A percentile compares a stretch with the other conserved stretches of the same genome.
These are phyloP conservation scores for Caretta caretta DNA, from an alignment of 2,113 vertebrate genomes.

Conservation along the genomic window DNA sequence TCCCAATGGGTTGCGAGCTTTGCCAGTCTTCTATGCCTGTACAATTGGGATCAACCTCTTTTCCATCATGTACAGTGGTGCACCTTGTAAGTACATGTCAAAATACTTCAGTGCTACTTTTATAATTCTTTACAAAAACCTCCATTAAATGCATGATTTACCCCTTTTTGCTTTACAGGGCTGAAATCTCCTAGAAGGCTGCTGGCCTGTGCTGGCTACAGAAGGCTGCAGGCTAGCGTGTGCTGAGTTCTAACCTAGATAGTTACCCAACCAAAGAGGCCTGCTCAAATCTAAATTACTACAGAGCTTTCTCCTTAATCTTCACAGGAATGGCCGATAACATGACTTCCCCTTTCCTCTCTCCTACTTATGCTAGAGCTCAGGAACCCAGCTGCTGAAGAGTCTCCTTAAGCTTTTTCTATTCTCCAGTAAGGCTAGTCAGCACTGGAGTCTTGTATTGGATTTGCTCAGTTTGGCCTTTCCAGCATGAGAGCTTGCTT, in stretches of 20 bases:
- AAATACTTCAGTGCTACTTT: constrained; percentile 61
- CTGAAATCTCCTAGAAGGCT: constrained; percentile 94
- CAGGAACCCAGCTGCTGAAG: constrained; percentile 43
- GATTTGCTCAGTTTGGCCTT: constrained; percentile 37
- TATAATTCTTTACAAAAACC: constrained; percentile 66
- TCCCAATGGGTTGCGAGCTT: constrained; percentile 91
- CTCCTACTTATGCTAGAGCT: constrained; percentile 55
- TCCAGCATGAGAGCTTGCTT: constrained; percentile 14
- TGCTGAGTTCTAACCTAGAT: constrained; percentile 82
- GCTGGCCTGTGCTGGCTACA: constrained; percentile 92
- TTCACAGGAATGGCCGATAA: constrained; percentile 72
- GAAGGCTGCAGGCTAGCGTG: constrained; percentile 94
- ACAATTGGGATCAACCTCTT: constrained; percentile 95
- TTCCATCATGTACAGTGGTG: constrained; percentile 95
- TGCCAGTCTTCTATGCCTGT: constrained; percentile 94
- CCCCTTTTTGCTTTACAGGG: constrained; percentile 96
- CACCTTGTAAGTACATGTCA: constrained; percentile 87
- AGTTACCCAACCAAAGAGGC: constrained; percentile 79
- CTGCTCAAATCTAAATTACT: constrained; percentile 83
- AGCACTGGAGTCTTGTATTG: constrained; percentile 5
- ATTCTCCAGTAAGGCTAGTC: not conserved
- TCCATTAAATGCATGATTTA: constrained; percentile 92
- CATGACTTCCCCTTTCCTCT: constrained; percentile 56
- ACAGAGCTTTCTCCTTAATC: constrained; percentile 82
- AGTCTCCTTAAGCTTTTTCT: not conserved